phyloP scores from a whole-genome alignment of 2,888 invertebrate genomes.

The Chymomyza fuscimana region DNA sequence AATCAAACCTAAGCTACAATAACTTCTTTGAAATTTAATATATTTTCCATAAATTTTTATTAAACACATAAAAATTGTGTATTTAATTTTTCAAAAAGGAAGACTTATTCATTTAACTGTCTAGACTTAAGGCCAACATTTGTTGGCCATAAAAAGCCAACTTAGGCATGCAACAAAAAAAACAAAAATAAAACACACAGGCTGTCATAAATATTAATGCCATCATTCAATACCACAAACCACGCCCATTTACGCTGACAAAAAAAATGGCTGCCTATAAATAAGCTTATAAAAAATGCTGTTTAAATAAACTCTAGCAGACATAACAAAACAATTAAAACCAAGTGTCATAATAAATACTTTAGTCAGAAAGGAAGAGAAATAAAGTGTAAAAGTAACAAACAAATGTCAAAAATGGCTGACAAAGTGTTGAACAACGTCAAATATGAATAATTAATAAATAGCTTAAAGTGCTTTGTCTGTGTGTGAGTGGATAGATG shows the following conservation, averaged over 20 bases:
- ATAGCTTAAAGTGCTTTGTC: conserved; percentile 28
- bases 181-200: not conserved
- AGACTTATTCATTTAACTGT: not conserved
- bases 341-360: not conserved
- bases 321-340: not conserved
- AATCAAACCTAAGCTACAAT: too few species aligned
- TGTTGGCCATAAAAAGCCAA: not conserved
- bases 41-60: not conserved
- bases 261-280: not conserved
- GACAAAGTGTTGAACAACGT: not conserved
- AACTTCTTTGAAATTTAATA: too few species aligned
- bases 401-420: not conserved
- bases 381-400: not conserved
- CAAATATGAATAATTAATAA: conserved; percentile 56
- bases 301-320: not conserved
- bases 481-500: conserved; percentile 4
- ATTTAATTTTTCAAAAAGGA: not conserved
- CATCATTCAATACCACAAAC: too few species aligned
- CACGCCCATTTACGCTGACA: not conserved
- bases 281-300: not conserved
- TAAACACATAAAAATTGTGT: not conserved
- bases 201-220: not conserved
- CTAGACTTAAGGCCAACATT: not conserved
- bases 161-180: not conserved
- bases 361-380: not conserved